Evolutionary conservation across 2,113 vertebrate genomes (phyloP).

Genomic region (Telmatochromis bifrenatus): DNA sequence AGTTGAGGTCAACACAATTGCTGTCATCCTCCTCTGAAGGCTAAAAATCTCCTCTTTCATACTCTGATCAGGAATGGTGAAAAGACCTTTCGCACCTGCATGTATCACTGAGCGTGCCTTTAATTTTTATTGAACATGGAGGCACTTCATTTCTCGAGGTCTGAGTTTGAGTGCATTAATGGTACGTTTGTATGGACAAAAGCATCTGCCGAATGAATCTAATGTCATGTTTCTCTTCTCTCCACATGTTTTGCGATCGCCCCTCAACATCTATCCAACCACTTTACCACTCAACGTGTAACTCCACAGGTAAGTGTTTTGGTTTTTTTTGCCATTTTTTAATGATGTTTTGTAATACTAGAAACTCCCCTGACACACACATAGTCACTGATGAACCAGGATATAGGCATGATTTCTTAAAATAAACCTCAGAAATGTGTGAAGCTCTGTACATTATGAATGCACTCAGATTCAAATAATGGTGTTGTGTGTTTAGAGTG

Average conservation of each 20-base stretch:
- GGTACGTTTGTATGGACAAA: background rate
- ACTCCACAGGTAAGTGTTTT: constrained; percentile 55
- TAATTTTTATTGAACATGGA: background rate
- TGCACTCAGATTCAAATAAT: background rate
- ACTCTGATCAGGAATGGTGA: background rate
- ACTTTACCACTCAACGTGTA: background rate
- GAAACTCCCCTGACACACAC: background rate
- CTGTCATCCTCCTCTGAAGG: background rate
- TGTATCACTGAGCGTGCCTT: background rate
- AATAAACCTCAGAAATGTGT: background rate
- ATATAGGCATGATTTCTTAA: background rate
- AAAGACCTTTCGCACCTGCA: background rate
- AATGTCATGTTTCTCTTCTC: background rate
- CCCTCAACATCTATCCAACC: background rate
- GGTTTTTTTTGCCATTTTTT: background rate
- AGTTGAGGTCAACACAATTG: background rate
- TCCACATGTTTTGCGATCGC: constrained; percentile 4
- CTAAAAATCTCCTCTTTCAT: background rate
- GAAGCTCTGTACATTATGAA: background rate
- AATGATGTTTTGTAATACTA: background rate
- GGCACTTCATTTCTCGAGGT: background rate
- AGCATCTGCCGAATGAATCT: background rate
- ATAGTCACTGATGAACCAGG: background rate
- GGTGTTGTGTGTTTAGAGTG: background rate
- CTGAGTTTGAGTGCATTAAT: background rate